These are phyloP conservation scores for Salarias fasciatus DNA, from an alignment of 2,797 vertebrate species.

Conservation along the genomic window DNA sequence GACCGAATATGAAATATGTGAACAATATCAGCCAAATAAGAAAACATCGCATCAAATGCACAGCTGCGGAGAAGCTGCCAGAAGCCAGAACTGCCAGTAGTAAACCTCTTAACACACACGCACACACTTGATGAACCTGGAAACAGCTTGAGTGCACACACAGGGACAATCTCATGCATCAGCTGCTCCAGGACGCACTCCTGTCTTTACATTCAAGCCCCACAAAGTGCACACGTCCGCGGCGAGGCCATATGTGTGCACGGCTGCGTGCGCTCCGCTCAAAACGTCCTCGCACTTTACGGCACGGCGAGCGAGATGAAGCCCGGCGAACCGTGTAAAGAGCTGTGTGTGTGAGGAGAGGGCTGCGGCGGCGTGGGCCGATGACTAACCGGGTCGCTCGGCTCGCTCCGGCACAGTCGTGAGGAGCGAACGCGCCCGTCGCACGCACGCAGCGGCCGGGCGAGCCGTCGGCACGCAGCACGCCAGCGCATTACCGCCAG, in stretches of 20 bases:
- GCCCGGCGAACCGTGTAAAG: slow-evolving; percentile 28
- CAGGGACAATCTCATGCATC: slow-evolving; percentile 13
- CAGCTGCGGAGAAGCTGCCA: neutral
- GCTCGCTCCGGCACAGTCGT: slow-evolving; percentile 5
- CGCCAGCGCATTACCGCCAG: slow-evolving; percentile 10
- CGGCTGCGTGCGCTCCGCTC: neutral
- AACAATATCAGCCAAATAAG: too few species aligned
- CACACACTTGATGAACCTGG: slow-evolving; percentile 1
- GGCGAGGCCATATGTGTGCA: slow-evolving; percentile 5
- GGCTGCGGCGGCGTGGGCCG: slow-evolving; percentile 4
- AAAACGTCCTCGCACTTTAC: slow-evolving; percentile 16
- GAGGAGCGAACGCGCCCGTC: slow-evolving; percentile 10
- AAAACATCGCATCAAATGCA: neutral
- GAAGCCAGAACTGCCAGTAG: neutral
- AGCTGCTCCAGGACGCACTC: slow-evolving; percentile 6
- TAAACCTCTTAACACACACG: slow-evolving; percentile 2
- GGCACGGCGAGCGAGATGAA: slow-evolving; percentile 36
- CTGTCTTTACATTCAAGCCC: slow-evolving; percentile 14
- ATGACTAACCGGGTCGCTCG: slow-evolving; percentile 36
- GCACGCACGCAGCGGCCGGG: slow-evolving; percentile 1
- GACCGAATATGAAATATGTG: too few species aligned
- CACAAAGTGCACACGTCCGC: slow-evolving; percentile 9
- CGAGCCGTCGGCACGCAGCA: neutral
- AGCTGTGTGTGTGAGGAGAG: neutral
- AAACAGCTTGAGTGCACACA: slow-evolving; percentile 16